Percentiles rank a stretch among this genome's conserved stretches.
phyloP scores from a whole-genome alignment of 2,888 invertebrate genomes.

The Drosophila anomalipes region DNA sequence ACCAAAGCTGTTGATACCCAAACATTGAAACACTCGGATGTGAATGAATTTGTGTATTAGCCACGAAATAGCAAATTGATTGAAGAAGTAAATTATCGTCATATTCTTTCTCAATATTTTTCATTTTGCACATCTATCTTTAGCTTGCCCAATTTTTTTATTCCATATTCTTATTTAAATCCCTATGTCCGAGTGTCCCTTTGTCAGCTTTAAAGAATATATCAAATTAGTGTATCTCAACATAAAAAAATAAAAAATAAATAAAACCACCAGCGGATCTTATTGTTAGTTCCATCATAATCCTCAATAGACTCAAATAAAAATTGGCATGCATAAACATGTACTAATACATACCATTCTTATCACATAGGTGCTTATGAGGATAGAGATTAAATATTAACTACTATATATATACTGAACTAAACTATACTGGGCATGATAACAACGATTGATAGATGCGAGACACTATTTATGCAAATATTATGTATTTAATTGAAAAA shows the following conservation, averaged over 20 bases:
- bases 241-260: constrained; percentile 25
- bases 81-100: not conserved
- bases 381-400: constrained; percentile 25
- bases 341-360: constrained; percentile 24
- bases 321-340: constrained; percentile 10
- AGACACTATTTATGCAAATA: constrained; percentile 27
- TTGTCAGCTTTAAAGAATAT: constrained; percentile 18
- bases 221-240: constrained; percentile 44
- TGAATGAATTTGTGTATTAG: not conserved
- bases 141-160: not conserved
- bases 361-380: constrained; percentile 46
- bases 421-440: constrained; percentile 31
- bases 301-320: constrained; percentile 39
- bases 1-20: constrained; percentile 17
- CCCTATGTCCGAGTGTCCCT: constrained; percentile 17
- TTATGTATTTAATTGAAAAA: constrained; percentile 4
- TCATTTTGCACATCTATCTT: not conserved
- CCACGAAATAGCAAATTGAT: constrained; percentile 1
- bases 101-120: not conserved
- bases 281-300: constrained; percentile 54
- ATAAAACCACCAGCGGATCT: constrained; percentile 5
- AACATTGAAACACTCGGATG: constrained; percentile 17
- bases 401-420: constrained; percentile 11
- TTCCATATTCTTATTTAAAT: not conserved
- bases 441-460: constrained; percentile 35